A percentile compares a stretch with the other conserved stretches of the same genome.
Evolutionary conservation across 2,797 vertebrate species (phyloP).

Genomic region (Poecile montanus): DNA sequence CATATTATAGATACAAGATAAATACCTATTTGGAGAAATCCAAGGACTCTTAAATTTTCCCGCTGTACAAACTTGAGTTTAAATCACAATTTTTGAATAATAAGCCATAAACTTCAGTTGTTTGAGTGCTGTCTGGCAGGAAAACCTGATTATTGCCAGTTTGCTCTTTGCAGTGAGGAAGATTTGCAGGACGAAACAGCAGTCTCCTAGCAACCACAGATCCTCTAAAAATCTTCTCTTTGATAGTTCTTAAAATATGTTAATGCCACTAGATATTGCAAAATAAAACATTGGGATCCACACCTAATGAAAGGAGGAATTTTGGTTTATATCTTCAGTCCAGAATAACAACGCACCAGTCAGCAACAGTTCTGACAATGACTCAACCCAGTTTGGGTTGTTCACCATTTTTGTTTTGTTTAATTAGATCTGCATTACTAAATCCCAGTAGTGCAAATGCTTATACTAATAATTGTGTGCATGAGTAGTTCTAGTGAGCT

Average conservation of each 20-base stretch:
- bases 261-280: constrained; percentile 57
- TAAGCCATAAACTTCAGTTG: constrained; percentile 23
- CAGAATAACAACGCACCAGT: not conserved
- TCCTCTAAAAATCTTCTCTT: constrained; percentile 64
- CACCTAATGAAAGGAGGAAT: constrained; percentile 21
- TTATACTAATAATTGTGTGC: constrained; percentile 3
- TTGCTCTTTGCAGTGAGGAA: constrained; percentile 50
- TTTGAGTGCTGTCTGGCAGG: constrained; percentile 43
- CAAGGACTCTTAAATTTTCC: not conserved
- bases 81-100: constrained; percentile 12
- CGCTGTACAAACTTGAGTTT: not conserved
- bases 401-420: constrained; percentile 29
- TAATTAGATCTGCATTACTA: constrained; percentile 19
- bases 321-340: not conserved
- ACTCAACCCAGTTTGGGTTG: not conserved
- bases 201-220: constrained; percentile 75
- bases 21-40: not conserved
- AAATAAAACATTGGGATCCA: constrained; percentile 32
- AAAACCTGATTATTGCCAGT: constrained; percentile 58
- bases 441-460: not conserved
- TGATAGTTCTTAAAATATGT: constrained; percentile 70
- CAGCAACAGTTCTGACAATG: not conserved
- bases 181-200: constrained; percentile 65
- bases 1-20: not conserved
- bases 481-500: not conserved